Base-by-base conservation (phyloP, 2,797 vertebrate species). In the Zenarchopterus dispar region DNA sequence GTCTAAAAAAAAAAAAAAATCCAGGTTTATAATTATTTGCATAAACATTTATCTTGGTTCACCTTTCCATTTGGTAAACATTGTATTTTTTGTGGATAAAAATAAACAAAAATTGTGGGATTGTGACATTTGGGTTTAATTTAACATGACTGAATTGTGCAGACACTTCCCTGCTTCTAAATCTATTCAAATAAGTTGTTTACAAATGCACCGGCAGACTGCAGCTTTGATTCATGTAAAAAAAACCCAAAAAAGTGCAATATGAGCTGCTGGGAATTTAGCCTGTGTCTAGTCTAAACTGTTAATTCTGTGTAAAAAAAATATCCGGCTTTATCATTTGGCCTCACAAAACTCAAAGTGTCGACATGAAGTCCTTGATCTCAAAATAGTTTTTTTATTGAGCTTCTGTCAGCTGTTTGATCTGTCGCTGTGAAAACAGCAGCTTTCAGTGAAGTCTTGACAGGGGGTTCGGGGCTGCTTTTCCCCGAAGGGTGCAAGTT, bases 401-500 rank as follows among this genome's bases (percentile, higher is more conserved):
- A 55, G 49, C 61, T 59, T 19, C 33, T 63, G 62, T 75, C 75
- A 62, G 57, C 45, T 8, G 62, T 77, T 80, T 79, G 66, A 81
- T 79, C 56, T 61, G 28, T 13, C 46, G 52, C 69, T 76, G 61
- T 56, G 47, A 57, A 78, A 76, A 78, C 57, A 76, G 70, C 52
- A 73, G 55, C 49, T 81, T 73, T 63, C 2, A 0, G 53, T 56
- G 57, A 75, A 75, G 70, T 73, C 63, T 62, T 65, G 75, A 80
- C 71, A 70, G 56, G 61, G 31, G 52, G 31, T 67, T 75, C 8
- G 50, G 47, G 48, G 56, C 50, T 62, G 59, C 45, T 63, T 68
- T 62, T 10, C 56, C 73, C 70, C 60, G 54, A 74, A 75, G 70
- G 52, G 56, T n/a, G 0, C 9, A 0, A 21, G 21, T 80, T 64